Conservation (phyloP, 2,797 vertebrate genomes). For the Poecilia picta region DNA sequence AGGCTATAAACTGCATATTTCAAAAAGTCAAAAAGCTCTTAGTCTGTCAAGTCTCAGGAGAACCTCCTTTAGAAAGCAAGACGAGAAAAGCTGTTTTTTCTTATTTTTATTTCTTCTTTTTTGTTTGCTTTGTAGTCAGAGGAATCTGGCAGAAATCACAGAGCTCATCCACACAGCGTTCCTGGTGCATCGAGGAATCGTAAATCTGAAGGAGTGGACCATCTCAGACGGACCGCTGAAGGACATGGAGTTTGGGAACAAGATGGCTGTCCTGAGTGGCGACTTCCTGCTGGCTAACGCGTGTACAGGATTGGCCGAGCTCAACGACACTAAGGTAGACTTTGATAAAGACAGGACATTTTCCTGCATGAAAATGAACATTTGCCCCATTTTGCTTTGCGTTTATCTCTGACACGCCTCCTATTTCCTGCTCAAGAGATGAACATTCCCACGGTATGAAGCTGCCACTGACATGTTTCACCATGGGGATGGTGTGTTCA, state of each 20-base stretch:
- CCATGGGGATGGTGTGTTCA: background rate
- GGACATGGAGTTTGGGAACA: constrained; percentile 99
- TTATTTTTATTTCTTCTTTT: constrained; percentile 21
- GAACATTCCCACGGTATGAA: background rate
- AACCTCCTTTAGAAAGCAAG: constrained; percentile 28
- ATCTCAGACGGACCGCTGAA: constrained; percentile 90
- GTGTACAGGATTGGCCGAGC: constrained; percentile 90
- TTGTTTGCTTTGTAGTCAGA: constrained; percentile 83
- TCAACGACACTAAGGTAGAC: constrained; percentile 95
- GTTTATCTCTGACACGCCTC: background rate
- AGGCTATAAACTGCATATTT: background rate
- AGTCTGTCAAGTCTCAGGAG: constrained; percentile 22
- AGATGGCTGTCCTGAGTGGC: constrained; percentile 96
- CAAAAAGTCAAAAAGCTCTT: background rate
- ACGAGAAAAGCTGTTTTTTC: background rate
- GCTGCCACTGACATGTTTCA: background rate
- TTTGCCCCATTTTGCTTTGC: background rate
- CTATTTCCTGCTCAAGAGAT: background rate
- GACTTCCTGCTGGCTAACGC: constrained; percentile 97
- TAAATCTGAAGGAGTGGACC: constrained; percentile 91
- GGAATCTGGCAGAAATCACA: constrained; percentile 96
- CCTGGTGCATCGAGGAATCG: constrained; percentile 95
- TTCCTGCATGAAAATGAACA: background rate
- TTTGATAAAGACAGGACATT: background rate
- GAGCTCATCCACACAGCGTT: constrained; percentile 98